Evolutionary conservation across 2,888 invertebrate genomes (phyloP), one percentile per base, ranked within the genome.

Genomic region (Drosophila glabriapex): DNA sequence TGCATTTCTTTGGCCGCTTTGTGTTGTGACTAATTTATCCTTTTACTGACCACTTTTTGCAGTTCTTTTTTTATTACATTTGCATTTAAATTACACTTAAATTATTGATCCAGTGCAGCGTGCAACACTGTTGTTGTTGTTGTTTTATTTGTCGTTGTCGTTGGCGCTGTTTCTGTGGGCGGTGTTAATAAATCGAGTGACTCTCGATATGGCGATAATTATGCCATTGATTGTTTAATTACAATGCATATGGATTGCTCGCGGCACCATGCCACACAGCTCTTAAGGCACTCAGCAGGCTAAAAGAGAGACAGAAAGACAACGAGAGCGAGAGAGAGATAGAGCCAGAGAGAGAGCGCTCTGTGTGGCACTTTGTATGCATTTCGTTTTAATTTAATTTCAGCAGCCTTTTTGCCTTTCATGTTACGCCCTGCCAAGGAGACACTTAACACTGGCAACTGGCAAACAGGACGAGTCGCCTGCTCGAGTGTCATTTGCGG

Each of bases 361-460:
- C 1, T 50, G 66, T 67, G 62, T 73, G 90, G 76, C 86, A 89
- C 87, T 90, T 89, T 90, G 87, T 91, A 75, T 85, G 87, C 85
- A 85, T 80, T 90, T 90, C 87, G 66, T 81, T 86, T 90, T 85
- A 85, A 85, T 85, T 85, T 89, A 90, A 85, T 90, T 85, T 90
- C 84, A 81, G 82, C 59, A 70, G 91, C 76, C 82, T 84, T 83
- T 89, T 90, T 76, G 87, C 85, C 91, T 85, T 85, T 85, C 89
- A 85, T 85, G 87, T 90, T 81, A 71, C 52, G 69, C 71, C 67
- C 67, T 68, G 63, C 73, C 73, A 79, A 90, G 85, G 69, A 46
- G 46, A 85, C 90, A 74, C 85, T 88, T 73, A 68, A 59, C 78
- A 60, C 16, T 58, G 73, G 35, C 73, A 73, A 65, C n/a, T 46